Evolutionary conservation across 2,113 vertebrate genomes (phyloP).

Genomic region (Pycnonotus jocosus): DNA sequence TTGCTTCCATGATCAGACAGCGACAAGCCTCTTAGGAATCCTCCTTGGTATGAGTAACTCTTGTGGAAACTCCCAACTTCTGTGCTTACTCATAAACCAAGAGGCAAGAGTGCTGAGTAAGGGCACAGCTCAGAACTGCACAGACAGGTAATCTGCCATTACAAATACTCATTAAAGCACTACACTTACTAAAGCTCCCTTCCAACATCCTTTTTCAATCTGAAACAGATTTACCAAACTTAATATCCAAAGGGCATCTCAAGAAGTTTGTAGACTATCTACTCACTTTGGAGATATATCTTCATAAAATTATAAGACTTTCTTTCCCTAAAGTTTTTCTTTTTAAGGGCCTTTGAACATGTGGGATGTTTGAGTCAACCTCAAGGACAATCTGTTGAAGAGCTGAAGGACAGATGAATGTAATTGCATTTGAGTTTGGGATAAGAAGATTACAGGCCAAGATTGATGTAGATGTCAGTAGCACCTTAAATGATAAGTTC

Average conservation of each 20-base stretch:
- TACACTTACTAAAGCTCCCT: not conserved
- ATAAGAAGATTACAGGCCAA: not conserved
- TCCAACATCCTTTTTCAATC: not conserved
- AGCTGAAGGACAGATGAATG: not conserved
- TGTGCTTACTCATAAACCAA: not conserved
- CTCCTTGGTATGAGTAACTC: not conserved
- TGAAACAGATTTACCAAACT: not conserved
- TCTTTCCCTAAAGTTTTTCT: not conserved
- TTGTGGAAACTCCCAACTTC: conserved; percentile 14
- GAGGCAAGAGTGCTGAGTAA: not conserved
- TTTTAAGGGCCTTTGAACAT: not conserved
- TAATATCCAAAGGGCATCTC: not conserved
- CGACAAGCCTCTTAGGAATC: not conserved
- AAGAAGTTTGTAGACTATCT: not conserved
- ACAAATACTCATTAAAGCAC: not conserved
- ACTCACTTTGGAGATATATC: accelerated
- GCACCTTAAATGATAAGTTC: not conserved
- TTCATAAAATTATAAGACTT: not conserved
- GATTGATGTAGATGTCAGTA: not conserved
- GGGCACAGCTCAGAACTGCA: not conserved
- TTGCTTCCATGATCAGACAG: not conserved
- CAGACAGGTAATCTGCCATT: not conserved
- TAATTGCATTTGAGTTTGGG: not conserved
- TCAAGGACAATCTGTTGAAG: not conserved
- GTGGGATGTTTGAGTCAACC: not conserved